Evolutionary conservation across 2,888 invertebrate species (phyloP), one percentile per base, ranked within the genome.

Genomic region (Aphodius sticticus): DNA sequence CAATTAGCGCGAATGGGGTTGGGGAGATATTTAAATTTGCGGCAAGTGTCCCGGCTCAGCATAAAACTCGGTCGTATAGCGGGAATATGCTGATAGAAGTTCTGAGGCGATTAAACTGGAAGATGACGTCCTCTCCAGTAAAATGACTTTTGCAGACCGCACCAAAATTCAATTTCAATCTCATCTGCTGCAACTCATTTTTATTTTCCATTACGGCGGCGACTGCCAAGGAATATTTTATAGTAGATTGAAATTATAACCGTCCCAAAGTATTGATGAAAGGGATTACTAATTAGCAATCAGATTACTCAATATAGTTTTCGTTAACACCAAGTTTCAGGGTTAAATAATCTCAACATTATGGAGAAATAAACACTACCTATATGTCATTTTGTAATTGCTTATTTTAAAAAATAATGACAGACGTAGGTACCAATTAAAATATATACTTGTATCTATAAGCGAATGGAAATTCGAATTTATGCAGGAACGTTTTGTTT

Each of bases 141-240:
- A 77, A 77, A 77, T 79, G 74, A 74, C 79, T 70, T 79, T 79
- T 77, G 79, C 77, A 74, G 70, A 75, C 79, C 79, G 79, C 76
- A 36, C 35, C 81, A 78, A 85, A 86, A 86, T 86, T 83, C 85
- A 86, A 86, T 86, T 86, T 84, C 85, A 83, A 85, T 83, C 85
- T 85, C 86, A 86, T 86, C 86, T 79, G 76, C 74, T 76, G 80
- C 80, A 78, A 81, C 77, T 78, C 80, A 81, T 82, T 81, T 81
- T 81, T 80, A 80, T 81, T 82, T 82, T 81, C 82, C 79, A 81
- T 82, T 81, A 79, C 76, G 53, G 53, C 53, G 12, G 12, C 53
- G 53, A 53, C 53, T 53, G 12, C 53, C 53, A 53, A 53, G 53
- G 16, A 74, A 74, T 74, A 74, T n/a, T 74, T n/a, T n/a, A 37